Base-by-base conservation (phyloP, 1,140 invertebrate species). In the Diuraphis noxia region DNA sequence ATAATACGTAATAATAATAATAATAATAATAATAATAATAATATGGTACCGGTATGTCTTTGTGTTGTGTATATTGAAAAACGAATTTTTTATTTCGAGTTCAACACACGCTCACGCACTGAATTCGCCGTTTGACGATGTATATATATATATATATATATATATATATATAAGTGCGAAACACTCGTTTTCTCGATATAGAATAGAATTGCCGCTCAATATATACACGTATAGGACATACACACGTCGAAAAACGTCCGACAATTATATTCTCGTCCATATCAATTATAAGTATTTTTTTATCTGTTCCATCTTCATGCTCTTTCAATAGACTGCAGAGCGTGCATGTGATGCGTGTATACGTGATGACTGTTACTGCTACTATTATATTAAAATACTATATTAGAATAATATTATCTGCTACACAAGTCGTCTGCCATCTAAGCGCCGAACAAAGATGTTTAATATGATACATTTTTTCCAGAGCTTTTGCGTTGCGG, bases 1-100 rank as follows among this genome's bases (percentile, higher is more conserved):
- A 90, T 63, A 40, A 88, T 52, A 86, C 85, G 84, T 56, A 56
- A 87, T 87, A 87, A 87, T 40, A 56, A 87, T 40, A 46, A n/a
- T n/a, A n/a, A 85, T 85, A 81, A 81, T 81, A 40, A 79, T 36
- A 84, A 84, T 41, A 46, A 46, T 82, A 52, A 86, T 46, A 86
- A 86, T 52, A 40, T 25, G 84, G 84, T 86, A 63, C 49, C 52
- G 52, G 49, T 87, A 56, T 63, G 86, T 88, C 86, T 40, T 88
- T 56, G 36, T 56, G 86, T 56, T 23, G 49, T 30, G 49, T 56
- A 52, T 56, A 87, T 87, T 52, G 49, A 34, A 88, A 88, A 88
- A 88, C 25, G 25, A n/a, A 63, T 88, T 63, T 88, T 88, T 63
- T 43, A 34, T 86, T 46, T 52, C 13, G 49, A 63, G 86, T 88